Evolutionary conservation across 1,140 invertebrate species (phyloP).

Genomic region (Orussus abietinus): DNA sequence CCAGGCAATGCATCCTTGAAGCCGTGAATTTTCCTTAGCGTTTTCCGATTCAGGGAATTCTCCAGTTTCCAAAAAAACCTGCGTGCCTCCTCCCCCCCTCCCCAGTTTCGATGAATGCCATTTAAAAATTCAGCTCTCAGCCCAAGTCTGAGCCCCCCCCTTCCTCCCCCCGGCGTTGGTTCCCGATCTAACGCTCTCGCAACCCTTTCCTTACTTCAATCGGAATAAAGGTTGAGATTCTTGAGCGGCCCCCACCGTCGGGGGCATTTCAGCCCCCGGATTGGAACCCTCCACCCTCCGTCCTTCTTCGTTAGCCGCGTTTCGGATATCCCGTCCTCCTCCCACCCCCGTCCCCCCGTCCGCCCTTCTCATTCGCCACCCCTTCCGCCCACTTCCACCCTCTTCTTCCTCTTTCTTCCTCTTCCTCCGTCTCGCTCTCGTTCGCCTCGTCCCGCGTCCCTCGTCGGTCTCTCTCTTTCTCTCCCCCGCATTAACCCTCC

Average conservation of each 20-base stretch:
- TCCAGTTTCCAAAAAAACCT: too few relatives aligned
- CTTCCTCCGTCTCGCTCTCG: slow-evolving; percentile 18
- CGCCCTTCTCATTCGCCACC: slow-evolving; percentile 15
- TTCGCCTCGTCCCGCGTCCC: slow-evolving; percentile 21
- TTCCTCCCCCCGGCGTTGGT: too few relatives aligned
- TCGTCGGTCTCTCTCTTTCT: slow-evolving; percentile 16
- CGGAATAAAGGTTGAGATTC: slow-evolving; percentile 49
- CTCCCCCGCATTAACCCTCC: slow-evolving; percentile 19
- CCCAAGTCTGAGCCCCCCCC: too few relatives aligned
- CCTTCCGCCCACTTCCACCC: slow-evolving; percentile 23
- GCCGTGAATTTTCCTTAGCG: too few relatives aligned
- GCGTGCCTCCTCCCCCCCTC: too few relatives aligned
- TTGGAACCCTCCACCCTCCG: slow-evolving; percentile 7
- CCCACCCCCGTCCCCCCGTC: slow-evolving; percentile 16
- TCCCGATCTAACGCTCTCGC: slow-evolving; percentile 19
- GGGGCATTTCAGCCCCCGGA: slow-evolving; percentile 19
- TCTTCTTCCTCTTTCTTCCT: slow-evolving; percentile 22
- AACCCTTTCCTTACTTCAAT: slow-evolving; percentile 51
- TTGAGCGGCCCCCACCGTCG: slow-evolving; percentile 20
- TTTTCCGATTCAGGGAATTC: too few relatives aligned
- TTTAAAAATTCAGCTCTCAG: too few relatives aligned
- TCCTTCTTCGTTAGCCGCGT: slow-evolving; percentile 11
- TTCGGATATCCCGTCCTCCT: slow-evolving; percentile 15
- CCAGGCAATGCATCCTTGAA: too few relatives aligned
- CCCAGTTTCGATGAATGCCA: too few relatives aligned